Conservation (phyloP, 2,113 vertebrate species). For the Ameiurus melas region DNA sequence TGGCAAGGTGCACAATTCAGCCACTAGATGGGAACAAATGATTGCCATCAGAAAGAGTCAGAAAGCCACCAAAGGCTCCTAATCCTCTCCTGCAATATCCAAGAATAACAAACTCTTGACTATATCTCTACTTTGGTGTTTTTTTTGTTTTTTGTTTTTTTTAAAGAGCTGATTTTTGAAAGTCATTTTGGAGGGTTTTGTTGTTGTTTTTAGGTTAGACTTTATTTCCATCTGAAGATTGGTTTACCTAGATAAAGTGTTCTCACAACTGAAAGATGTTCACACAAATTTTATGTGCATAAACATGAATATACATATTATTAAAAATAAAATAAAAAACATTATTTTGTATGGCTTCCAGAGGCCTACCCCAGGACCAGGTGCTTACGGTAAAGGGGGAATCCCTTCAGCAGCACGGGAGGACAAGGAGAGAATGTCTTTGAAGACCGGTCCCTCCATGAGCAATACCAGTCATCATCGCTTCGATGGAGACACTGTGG, state of each 20-base stretch:
- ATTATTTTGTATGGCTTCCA: conserved; percentile 5
- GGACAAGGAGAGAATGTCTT: conserved; percentile 57
- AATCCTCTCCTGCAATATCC: background rate
- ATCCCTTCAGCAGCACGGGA: conserved; percentile 65
- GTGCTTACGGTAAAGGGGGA: conserved; percentile 67
- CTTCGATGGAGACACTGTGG: conserved; percentile 12
- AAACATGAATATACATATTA: background rate
- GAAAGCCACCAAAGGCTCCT: background rate
- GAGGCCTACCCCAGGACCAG: conserved; percentile 67
- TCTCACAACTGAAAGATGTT: background rate
- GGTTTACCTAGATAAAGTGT: background rate
- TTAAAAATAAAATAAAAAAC: background rate
- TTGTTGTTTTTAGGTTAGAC: background rate
- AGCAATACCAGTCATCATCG: conserved; percentile 2
- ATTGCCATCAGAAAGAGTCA: background rate
- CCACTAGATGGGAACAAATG: conserved; percentile 43
- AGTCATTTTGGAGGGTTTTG: background rate
- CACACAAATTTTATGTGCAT: background rate
- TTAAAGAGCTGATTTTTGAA: background rate
- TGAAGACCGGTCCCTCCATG: conserved; percentile 19
- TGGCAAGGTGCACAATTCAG: conserved; percentile 52
- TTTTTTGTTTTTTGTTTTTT: background rate
- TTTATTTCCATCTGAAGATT: background rate
- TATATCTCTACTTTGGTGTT: background rate
- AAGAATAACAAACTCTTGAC: background rate